Evolutionary conservation across 1,140 invertebrate species (phyloP), one percentile per base, ranked within the genome.

Genomic region (Danaus plexippus): DNA sequence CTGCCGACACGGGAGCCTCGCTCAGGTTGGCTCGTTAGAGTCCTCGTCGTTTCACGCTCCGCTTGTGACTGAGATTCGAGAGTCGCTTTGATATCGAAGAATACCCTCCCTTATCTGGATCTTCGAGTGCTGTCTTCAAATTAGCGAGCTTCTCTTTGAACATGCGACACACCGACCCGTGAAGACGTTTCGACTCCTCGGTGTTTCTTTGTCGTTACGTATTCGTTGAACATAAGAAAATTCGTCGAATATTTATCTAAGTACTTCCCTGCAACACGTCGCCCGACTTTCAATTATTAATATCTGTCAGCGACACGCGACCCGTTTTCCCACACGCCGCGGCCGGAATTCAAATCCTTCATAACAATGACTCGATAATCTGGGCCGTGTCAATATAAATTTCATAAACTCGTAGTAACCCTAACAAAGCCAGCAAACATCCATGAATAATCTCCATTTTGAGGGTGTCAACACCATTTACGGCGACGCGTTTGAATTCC

Each of bases 221-320:
- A 32, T 32, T 32, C 22, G 22, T 32, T 0, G 13, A 43, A n/a
- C 10, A 32, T 12, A 55, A 11, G 10, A n/a, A 41, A 15, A 48
- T 43, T 50, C 13, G 54, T 59, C 54, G 54, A 54, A 53, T 50
- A 54, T 53, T 51, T 52, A 44, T 47, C 15, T 53, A 50, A 56
- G 56, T 43, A 56, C 11, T 41, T 15, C 15, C 15, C 15, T 15
- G 15, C 15, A 1, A 1, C 15, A 15, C 15, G 15, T 15, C 57
- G 61, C 63, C 59, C 52, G 52, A 59, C 51, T 59, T 67, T 44
- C 68, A 63, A 68, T 73, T 77, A 84, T 84, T 80, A 81, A 84
- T 81, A 77, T 80, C 80, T 81, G 88, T 73, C 88, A 89, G 53
- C 80, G 83, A 76, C 88, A 89, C 78, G 87, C 88, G 65, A 77